Evolutionary conservation across 2,888 invertebrate genomes (phyloP), one percentile per base, ranked within the genome.

Genomic region (Argyresthia goedartella): DNA sequence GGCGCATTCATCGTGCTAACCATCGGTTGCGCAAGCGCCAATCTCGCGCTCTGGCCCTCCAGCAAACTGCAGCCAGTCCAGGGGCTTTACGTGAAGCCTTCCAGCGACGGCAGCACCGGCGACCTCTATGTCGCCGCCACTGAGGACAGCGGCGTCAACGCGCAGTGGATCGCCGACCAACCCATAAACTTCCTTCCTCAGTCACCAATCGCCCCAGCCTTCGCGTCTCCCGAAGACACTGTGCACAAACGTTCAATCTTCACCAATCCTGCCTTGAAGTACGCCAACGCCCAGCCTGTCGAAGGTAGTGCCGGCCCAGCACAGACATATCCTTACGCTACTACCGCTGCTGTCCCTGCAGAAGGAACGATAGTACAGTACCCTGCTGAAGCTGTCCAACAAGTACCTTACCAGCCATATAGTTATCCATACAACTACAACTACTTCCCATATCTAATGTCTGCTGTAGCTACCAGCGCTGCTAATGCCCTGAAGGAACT

Each of bases 101-200:
- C 86, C 1, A 57, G 57, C 4, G 84, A 86, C 54, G 84, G 85
- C 0, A 70, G 71, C 7, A 81, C 82, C 0, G 86, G 86, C 25
- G 86, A 86, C 56, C 65, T 86, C 9, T 85, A 78, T 63, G 84
- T 86, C 1, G 85, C 86, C 7, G 86, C 86, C 1, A 66, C 84
- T 8, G 86, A 86, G 63, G 81, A 85, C 44, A 75, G 59, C 44
- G 84, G 81, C 15, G 64, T 70, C 1, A 76, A 74, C 51, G 64
- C 80, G 0, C 79, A 82, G 55, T 86, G 85, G 84, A 64, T 81
- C 4, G 76, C 77, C 0, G 85, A 85, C 50, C 73, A 80, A 25
- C 76, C 82, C 0, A 58, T 85, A 34, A 82, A 73, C 62, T 77
- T 81, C 58, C 52, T 25, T 70, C 64, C 49, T 55, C 63, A 11